Base-by-base conservation (phyloP, 2,888 invertebrate species). In the Catocala fraxini region DNA sequence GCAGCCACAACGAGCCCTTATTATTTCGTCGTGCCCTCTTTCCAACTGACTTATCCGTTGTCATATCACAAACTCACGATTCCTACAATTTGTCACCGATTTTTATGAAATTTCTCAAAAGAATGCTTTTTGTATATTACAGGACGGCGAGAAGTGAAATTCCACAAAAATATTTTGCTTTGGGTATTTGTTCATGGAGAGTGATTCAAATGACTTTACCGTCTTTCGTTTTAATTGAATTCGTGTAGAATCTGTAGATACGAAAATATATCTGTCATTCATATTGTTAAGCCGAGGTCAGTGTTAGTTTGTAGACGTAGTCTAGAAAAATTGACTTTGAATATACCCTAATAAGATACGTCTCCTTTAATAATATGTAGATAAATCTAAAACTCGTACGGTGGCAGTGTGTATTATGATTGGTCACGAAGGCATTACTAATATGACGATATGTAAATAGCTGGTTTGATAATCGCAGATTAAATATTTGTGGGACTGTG, bases 51-150 rank as follows among this genome's bases (percentile, higher is more conserved):
- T 74, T 74, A 74, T 77, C 71, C 64, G 53, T 63, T 59, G 59
- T 71, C 61, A 68, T 67, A 77, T 74, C 71, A 68, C 63, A 57
- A 68, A 68, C 75, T 77, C 77, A 60, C 59, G 71, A 61, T 74
- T 66, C 63, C 64, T 63, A 57, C 77, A 77, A 75, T 77, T 75
- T 77, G 75, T 77, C 75, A 77, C 58, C 56, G 55, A 42, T 59
- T 75, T 77, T 70, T 62, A 68, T 64, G 59, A 74, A 74, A 74
- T 74, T 77, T 68, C 59, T 64, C 63, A 67, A 58, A 9, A 51
- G 63, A 42, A 61, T 67, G 59, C 56, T 56, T 53, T 59, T 59
- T 56, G 56, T 48, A 41, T 55, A 51, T 51, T 51, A 6, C 34
- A 54, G 10, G 45, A 54, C 10, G 39, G 39, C n/a, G 45, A 45